phyloP scores from a whole-genome alignment of 1,140 invertebrate genomes.

The Brachionus asplanchnoidis region DNA sequence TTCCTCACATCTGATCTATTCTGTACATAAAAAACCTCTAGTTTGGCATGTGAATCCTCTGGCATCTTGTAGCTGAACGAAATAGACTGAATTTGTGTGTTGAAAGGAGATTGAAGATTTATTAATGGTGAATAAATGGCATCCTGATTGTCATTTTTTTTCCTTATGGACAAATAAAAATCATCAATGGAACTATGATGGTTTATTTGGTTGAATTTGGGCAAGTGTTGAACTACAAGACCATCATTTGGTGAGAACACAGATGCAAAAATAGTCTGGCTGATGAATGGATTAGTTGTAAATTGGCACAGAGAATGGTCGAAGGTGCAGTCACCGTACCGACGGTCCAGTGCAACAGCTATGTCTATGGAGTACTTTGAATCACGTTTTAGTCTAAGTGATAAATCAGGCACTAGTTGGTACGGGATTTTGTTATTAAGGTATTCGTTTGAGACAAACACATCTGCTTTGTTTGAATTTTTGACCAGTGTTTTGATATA shows the following conservation, averaged over 20 bases:
- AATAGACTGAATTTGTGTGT: background rate
- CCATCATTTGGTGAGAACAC: background rate
- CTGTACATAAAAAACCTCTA: background rate
- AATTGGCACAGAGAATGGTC: conserved; percentile 22
- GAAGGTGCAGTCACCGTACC: background rate
- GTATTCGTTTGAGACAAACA: background rate
- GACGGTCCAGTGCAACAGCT: background rate
- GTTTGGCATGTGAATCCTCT: background rate
- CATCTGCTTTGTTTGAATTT: conserved; percentile 1
- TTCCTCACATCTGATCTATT: background rate
- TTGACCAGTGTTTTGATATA: background rate
- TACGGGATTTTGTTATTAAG: background rate
- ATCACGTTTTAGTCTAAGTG: background rate
- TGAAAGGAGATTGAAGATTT: background rate
- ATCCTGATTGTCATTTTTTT: background rate
- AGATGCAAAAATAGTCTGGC: background rate
- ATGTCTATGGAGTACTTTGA: background rate
- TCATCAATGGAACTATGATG: background rate
- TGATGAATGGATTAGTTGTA: background rate
- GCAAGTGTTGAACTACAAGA: background rate
- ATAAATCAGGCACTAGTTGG: background rate
- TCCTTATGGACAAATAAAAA: conserved; percentile 9
- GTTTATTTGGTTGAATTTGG: background rate
- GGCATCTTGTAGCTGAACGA: background rate
- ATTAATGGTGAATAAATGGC: background rate